phyloP scores from a whole-genome alignment of 1,140 invertebrate genomes.

The Lineus longissimus region DNA sequence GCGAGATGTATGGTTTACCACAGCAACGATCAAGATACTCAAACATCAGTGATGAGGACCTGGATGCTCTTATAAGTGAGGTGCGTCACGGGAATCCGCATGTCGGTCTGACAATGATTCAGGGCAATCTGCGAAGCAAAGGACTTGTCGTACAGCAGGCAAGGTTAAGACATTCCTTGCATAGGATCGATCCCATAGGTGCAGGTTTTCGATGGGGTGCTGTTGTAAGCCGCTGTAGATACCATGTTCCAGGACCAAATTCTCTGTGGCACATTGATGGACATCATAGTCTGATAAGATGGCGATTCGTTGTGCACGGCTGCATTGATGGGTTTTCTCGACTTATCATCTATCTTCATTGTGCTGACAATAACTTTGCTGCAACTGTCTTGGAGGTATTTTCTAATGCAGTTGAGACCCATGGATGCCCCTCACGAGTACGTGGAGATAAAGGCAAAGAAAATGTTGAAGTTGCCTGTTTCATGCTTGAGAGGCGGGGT shows the following conservation, averaged over 20 bases:
- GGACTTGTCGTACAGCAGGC: not conserved
- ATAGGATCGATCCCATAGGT: not conserved
- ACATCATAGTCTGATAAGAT: not conserved
- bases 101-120: too few species aligned
- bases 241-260: not conserved
- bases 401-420: not conserved
- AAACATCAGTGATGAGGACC: too few species aligned
- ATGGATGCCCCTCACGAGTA: not conserved
- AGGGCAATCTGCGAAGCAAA: too few species aligned
- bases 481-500: not conserved
- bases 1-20: too few species aligned
- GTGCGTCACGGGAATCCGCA: too few species aligned
- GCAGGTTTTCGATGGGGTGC: not conserved
- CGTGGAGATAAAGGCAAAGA: not conserved
- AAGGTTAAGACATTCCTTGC: not conserved
- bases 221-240: not conserved
- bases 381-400: not conserved
- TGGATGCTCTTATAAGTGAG: too few species aligned
- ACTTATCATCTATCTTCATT: not conserved
- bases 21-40: too few species aligned
- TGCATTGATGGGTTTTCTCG: not conserved
- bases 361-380: not conserved
- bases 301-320: constrained; percentile 1
- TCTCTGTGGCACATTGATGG: constrained; percentile 2
- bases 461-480: not conserved